These are phyloP conservation scores for Bucorvus abyssinicus DNA, from an alignment of 2,797 vertebrate genomes.

Conservation along the genomic window DNA sequence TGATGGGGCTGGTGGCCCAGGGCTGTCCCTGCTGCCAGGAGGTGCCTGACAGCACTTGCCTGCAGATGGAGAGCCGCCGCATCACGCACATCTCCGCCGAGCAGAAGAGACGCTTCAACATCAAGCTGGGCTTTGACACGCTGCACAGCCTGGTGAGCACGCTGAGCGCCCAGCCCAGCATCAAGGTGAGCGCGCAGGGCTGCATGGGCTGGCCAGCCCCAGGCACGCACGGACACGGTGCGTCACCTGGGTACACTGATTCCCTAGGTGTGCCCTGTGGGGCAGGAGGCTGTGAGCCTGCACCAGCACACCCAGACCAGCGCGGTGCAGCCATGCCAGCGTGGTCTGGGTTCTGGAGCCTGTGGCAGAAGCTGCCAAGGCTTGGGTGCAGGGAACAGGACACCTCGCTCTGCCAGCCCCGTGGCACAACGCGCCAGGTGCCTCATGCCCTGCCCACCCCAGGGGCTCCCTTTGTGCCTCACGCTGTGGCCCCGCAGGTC, in stretches of 20 bases:
- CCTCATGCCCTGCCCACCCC: not conserved
- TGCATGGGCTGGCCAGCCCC: accelerated
- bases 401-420: not conserved
- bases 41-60: not conserved
- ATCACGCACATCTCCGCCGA: conserved; percentile 97
- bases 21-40: not conserved
- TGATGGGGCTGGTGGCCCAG: not conserved
- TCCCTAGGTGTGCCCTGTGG: not conserved
- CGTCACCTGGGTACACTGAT: accelerated
- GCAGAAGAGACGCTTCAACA: conserved; percentile 98
- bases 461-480: not conserved
- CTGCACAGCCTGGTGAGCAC: conserved; percentile 92
- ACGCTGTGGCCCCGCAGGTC: conserved; percentile 74
- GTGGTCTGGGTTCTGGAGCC: not conserved
- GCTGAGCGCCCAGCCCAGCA: conserved; percentile 89
- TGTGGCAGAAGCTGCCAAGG: not conserved
- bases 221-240: accelerated
- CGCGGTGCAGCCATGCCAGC: accelerated
- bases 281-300: not conserved
- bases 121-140: conserved; percentile 95
- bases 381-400: accelerated
- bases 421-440: accelerated
- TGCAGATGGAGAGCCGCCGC: conserved; percentile 86
- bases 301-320: not conserved
- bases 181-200: conserved; percentile 82